A percentile compares a stretch with the other conserved stretches of the same genome.
Conservation (phyloP, 2,113 vertebrate genomes). For the Martes martes region DNA sequence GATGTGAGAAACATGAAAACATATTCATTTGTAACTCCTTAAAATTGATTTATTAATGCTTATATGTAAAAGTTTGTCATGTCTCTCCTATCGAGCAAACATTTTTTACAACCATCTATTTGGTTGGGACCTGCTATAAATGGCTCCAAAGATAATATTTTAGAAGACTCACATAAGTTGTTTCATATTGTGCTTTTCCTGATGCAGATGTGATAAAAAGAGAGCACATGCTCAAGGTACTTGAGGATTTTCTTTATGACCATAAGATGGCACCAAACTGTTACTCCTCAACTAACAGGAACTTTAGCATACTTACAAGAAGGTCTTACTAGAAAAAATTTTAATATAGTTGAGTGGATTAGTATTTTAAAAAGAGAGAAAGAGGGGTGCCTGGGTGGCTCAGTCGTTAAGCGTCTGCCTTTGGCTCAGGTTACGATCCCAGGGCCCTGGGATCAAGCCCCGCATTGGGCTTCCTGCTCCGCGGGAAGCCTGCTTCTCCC, state of each 20-base stretch:
- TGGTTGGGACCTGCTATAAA: background rate
- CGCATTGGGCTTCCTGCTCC: no score
- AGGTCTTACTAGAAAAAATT: background rate
- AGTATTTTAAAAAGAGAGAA: no score
- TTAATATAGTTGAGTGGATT: background rate
- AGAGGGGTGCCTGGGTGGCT: no score
- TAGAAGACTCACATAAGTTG: background rate
- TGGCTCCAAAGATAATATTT: background rate
- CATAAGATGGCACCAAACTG: slow-evolving; percentile 52
- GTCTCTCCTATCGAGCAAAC: background rate
- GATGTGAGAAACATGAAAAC: background rate
- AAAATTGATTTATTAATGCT: background rate
- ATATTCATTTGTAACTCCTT: background rate
- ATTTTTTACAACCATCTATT: background rate
- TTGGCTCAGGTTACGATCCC: no score
- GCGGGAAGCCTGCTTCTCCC: no score
- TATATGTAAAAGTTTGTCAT: background rate
- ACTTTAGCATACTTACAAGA: background rate
- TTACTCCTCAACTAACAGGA: background rate
- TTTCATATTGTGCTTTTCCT: background rate
- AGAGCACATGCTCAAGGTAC: background rate
- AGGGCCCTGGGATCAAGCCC: no score
- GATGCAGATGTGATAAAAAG: background rate
- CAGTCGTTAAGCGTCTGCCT: no score
- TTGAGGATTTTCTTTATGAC: background rate